Base-by-base conservation (phyloP, 1,140 invertebrate species). In the Brachionus rubens region DNA sequence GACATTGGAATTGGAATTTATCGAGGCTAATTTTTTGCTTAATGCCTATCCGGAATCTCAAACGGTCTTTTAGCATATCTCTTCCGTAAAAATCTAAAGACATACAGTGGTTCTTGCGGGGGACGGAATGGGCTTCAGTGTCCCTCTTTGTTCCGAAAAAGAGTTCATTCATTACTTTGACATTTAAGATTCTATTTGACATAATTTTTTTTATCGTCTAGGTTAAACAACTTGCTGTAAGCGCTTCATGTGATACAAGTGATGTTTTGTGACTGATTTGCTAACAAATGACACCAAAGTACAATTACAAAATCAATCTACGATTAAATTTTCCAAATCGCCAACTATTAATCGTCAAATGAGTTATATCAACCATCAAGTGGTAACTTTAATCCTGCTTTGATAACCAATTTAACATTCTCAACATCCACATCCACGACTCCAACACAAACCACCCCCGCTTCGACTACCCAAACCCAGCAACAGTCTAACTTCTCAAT, bases 341-440 rank as follows among this genome's bases (percentile, higher is more conserved):
- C 59, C 59, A 12, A 65, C 59, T 2, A 65, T 65, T 24, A n/a
- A 43, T 28, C 59, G 59, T 28, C 59, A 65, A 65, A 43, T 41
- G 26, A 43, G 36, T 19, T 40, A 14, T 9, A 24, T 12, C 10
- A 65, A 36, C 7, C 59, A 40, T 16, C 9, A 19, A 24, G 36
- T 14, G 30, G 40, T 28, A 19, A 26, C n/a, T 43, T 65, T 24
- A 65, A 65, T 7, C 33, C 59, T 16, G 14, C 59, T 12, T 41
- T 65, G 10, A 65, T 65, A 43, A 24, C 59, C 33, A 65, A 65
- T 65, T 41, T 65, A 26, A 36, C 41, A 43, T 65, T 65, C 24
- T 43, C 41, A 21, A 24, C 33, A 43, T 9, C 16, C 36, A 65
- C 10, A 10, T 43, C 12, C 24, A 10, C 59, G 10, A 19, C 7